Base-by-base conservation (phyloP, 2,797 vertebrate genomes). In the Eulemur mongoz region DNA sequence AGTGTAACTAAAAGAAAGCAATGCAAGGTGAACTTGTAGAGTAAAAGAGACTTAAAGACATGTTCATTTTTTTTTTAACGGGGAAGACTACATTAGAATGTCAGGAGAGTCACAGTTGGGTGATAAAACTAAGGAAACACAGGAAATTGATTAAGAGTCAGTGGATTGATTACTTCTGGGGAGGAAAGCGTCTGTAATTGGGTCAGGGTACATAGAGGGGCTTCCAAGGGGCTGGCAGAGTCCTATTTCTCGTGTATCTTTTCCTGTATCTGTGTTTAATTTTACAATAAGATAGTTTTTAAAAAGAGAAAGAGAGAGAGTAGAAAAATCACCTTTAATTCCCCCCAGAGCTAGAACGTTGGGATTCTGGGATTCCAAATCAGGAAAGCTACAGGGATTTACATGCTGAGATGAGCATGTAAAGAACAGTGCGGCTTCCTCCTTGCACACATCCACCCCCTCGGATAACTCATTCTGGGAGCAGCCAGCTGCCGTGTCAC, bases 281-380 rank as follows among this genome's bases (percentile, higher is more conserved):
- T 63, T 95, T 79, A 90, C 18, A 91, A 67, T 50, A 92, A 50
- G 25, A n/a, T 63, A 11, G 1, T 48, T 82, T 45, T 22, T 32
- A 50, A 3, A 54, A 23, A 54, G 4, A 50, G 5, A 52, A 17
- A 52, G 50, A 52, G 50, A 52, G 50, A 63, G 61, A 63, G 30
- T 40, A 90, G 63, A 43, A 79, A 78, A 87, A 73, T 15, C 52
- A 59, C 4, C 38, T 91, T 83, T 54, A 43, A 81, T 79, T 94
- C 65, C 35, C 50, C 25, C 63, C 35, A 25, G 81, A 88, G 43
- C 72, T 69, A 35, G 38, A 76, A 84, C 2, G 1, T 5, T 35
- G 72, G 81, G 30, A 63, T 88, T 87, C 73, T 83, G n/a, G 63
- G 69, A 67, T 65, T 93, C 81, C 40, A 52, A 84, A 84, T 92